Conservation (phyloP, 35 echinoderm and acorn worm species). For the Lytechinus variegatus region DNA sequence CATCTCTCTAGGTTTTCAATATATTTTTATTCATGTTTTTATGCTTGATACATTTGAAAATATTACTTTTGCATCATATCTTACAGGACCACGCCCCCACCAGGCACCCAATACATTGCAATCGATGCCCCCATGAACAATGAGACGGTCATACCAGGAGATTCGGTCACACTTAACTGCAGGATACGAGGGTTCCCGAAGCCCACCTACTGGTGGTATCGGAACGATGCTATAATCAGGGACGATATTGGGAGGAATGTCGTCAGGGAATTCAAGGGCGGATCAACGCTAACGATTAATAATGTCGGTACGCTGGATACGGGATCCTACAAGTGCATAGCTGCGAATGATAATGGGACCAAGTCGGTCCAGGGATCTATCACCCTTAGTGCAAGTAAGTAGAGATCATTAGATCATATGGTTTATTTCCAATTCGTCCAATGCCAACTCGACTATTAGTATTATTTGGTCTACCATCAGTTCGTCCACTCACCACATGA, state of each 20-base stretch:
- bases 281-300: slow-evolving; percentile 79
- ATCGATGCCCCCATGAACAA: slow-evolving; percentile 84
- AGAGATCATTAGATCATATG: neutral
- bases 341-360: slow-evolving; percentile 66
- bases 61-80: neutral
- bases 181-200: slow-evolving; percentile 78
- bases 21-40: no score
- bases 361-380: slow-evolving; percentile 67
- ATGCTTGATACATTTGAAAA: neutral
- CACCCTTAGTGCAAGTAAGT: slow-evolving; percentile 76
- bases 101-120: slow-evolving; percentile 67
- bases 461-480: no score
- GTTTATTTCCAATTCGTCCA: no score
- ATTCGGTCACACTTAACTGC: slow-evolving; percentile 76
- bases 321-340: slow-evolving; percentile 88
- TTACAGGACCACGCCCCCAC: slow-evolving; percentile 70
- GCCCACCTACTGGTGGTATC: slow-evolving; percentile 87
- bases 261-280: slow-evolving; percentile 72
- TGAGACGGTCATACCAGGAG: slow-evolving; percentile 68
- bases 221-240: slow-evolving; percentile 72
- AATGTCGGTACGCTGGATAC: slow-evolving; percentile 80
- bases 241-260: slow-evolving; percentile 66
- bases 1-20: no score
- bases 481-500: no score
- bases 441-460: no score